These are phyloP conservation scores for Pharmacophagus antenor DNA, from an alignment of 2,888 invertebrate species.

Conservation along the genomic window DNA sequence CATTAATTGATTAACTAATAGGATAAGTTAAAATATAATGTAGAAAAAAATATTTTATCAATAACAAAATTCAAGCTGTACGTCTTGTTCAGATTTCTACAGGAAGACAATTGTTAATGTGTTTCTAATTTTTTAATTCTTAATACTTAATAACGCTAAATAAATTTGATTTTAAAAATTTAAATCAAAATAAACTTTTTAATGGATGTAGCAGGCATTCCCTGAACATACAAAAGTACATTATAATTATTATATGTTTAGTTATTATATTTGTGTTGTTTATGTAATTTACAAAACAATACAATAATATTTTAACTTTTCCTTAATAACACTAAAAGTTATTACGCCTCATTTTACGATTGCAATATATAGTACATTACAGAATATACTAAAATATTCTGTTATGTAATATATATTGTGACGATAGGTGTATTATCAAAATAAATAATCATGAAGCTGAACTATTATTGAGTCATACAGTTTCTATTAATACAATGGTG, in stretches of 20 bases:
- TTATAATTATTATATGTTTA: neutral
- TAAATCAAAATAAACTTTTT: neutral
- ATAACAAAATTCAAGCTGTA: neutral
- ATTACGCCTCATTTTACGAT: no score
- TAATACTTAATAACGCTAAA: neutral
- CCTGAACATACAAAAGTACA: no score
- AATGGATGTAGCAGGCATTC: neutral
- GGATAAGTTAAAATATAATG: neutral
- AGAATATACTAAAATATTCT: no score
- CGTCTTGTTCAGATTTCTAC: neutral
- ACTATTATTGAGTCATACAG: constrained; percentile 15
- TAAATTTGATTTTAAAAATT: neutral
- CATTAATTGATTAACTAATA: no score
- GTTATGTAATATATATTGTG: neutral
- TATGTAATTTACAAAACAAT: no score
- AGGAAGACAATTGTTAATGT: neutral
- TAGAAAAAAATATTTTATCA: neutral
- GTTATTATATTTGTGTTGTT: no score
- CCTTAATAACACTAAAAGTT: no score
- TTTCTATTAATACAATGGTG: constrained; percentile 10
- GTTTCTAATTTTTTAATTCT: neutral
- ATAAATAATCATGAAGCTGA: neutral
- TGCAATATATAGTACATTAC: no score
- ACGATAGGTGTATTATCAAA: neutral
- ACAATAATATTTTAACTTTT: no score